A percentile compares a stretch with the other conserved stretches of the same genome.
phyloP scores from a whole-genome alignment of 2,113 vertebrate genomes.

The Brachypodius melanocephalos region DNA sequence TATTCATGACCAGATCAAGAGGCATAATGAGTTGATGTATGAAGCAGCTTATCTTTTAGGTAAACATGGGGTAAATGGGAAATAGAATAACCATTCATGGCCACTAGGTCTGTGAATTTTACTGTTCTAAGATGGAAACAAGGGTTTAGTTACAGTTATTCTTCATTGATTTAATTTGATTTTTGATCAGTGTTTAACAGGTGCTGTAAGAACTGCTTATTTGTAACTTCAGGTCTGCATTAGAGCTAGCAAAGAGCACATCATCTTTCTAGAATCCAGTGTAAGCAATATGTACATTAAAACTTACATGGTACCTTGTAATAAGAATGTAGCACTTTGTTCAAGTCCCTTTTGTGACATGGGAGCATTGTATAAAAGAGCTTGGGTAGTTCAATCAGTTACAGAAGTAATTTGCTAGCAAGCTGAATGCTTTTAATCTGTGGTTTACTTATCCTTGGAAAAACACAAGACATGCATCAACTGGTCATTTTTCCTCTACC shows the following conservation, averaged over 20 bases:
- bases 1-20: conserved; percentile 94
- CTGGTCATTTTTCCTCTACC: not conserved
- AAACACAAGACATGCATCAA: not conserved
- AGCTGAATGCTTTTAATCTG: not conserved
- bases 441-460: not conserved
- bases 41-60: conserved; percentile 92
- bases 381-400: not conserved
- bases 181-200: not conserved
- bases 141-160: conserved; percentile 45
- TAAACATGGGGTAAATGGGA: conserved; percentile 87
- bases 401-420: not conserved
- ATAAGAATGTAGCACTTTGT: not conserved
- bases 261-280: not conserved
- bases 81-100: conserved; percentile 46
- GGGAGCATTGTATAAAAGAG: not conserved
- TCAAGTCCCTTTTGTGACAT: not conserved
- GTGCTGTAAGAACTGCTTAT: not conserved
- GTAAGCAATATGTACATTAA: not conserved
- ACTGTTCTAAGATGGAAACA: conserved; percentile 12
- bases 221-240: not conserved
- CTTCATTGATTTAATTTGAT: conserved; percentile 13
- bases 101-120: not conserved
- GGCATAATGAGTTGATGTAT: conserved; percentile 84
- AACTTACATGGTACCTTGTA: not conserved
- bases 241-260: not conserved